Base-by-base conservation (phyloP, 2,797 vertebrate species). In the Gila robusta region DNA sequence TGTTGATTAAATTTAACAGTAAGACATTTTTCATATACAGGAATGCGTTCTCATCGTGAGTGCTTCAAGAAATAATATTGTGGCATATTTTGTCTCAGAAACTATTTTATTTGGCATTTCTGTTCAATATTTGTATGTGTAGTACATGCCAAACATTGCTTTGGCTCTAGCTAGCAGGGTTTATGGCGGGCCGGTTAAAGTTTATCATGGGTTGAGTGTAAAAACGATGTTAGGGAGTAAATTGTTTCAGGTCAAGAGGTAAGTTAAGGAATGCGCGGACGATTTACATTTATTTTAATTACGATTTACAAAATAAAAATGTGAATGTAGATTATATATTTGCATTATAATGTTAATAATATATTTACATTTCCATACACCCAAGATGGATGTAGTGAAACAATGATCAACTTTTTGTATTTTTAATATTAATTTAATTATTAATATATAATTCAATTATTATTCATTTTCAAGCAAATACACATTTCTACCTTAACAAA, bases 231-330 rank as follows among this genome's bases (percentile, higher is more conserved):
- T 26, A 26, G 23, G 35, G 54, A 78, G 76, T 78, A 62, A 78
- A 62, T 6, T 19, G 23, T 26, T 14, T 78, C 54, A 17, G 76
- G 54, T 78, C 54, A 78, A 78, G 23, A 78, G 73, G 49, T 23
- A 37, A 56, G 28, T 12, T 56, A 2, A 77, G 21, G 4, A 78
- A 26, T n/a, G 9, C 2, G 21, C n/a, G 52, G 32, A n/a, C 11
- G 0, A 2, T 39, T 37, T 39, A 77, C 52, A 59, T 37, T 59
- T 16, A 47, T 47, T 47, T 47, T 47, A 49, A 16, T 49, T 49
- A 5, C 14, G 47, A 5, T 49, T 49, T 16, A 49, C 14, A 23
- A 54, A 54, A 49, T 28, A 10, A 28, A 73, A 21, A 49, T 47
- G 44, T 44, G 12, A 49, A 49, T 3, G 47, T 6, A 52, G 47